Percentiles rank a stretch among this genome's conserved stretches.
Conservation (phyloP, 2,113 vertebrate species). For the Paramisgurnus dabryanus region DNA sequence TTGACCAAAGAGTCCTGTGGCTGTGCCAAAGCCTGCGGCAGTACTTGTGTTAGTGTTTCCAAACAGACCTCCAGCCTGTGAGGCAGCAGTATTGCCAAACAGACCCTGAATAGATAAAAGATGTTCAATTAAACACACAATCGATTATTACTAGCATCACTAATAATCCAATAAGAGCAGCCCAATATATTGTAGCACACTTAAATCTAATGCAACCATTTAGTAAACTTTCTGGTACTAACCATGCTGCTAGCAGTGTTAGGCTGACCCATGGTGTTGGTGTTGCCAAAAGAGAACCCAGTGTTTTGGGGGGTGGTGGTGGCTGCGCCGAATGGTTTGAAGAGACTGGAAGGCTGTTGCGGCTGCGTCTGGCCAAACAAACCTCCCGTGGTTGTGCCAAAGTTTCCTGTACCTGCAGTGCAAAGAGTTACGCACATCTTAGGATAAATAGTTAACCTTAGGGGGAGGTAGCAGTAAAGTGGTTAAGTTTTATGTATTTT, state of each 20-base stretch:
- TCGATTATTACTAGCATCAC: neutral
- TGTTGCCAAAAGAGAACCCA: conserved; percentile 87
- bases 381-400: conserved; percentile 80
- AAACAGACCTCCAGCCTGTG: conserved; percentile 85
- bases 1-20: conserved; percentile 85
- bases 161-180: neutral
- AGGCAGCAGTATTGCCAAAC: conserved; percentile 86
- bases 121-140: conserved; percentile 6
- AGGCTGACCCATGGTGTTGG: conserved; percentile 84
- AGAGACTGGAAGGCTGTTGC: conserved; percentile 75
- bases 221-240: conserved; percentile 45
- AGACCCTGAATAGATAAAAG: conserved; percentile 77
- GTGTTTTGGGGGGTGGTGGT: conserved; percentile 87
- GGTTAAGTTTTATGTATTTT: too few species aligned
- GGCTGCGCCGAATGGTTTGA: conserved; percentile 88
- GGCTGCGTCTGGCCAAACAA: conserved; percentile 79
- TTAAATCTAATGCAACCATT: neutral
- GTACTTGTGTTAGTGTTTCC: conserved; percentile 87
- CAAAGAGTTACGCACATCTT: neutral
- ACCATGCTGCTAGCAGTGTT: conserved; percentile 88
- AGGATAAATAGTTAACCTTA: neutral
- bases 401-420: conserved; percentile 76
- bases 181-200: neutral
- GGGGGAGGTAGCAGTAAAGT: too few species aligned
- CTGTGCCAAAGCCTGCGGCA: conserved; percentile 82